A percentile compares a stretch with the other conserved stretches of the same genome.
Evolutionary conservation across 2,888 invertebrate species (phyloP).

Genomic region (Ceriagrion tenellum): DNA sequence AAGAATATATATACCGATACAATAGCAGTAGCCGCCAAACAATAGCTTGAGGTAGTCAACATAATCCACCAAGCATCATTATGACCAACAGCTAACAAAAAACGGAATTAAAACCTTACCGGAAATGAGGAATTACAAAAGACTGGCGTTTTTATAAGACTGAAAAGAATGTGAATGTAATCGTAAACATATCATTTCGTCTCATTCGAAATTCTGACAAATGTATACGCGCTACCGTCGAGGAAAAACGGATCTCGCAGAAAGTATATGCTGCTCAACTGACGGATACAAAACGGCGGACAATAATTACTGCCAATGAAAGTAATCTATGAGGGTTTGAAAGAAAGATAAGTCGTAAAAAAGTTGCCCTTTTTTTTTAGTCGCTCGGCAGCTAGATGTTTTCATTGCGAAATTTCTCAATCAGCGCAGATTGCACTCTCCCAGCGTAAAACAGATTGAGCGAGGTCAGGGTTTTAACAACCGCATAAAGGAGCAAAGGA

Average conservation of each 20-base stretch:
- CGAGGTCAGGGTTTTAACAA: neutral
- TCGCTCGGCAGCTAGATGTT: neutral
- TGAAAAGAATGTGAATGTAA: neutral
- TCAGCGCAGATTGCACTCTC: neutral
- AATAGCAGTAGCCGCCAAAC: neutral
- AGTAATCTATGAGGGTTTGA: neutral
- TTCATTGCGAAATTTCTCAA: neutral
- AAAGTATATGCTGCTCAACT: neutral
- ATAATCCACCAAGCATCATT: neutral
- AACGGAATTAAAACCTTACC: neutral
- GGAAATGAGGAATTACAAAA: neutral
- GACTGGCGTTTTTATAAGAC: neutral
- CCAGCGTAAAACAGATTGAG: neutral
- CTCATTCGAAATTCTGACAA: neutral
- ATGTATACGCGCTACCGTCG: neutral
- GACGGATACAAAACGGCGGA: neutral
- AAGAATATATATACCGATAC: neutral
- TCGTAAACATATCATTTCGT: neutral
- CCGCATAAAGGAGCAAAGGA: neutral
- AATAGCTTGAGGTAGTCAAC: neutral
- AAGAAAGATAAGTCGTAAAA: neutral
- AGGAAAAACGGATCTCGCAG: neutral
- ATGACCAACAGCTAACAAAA: neutral
- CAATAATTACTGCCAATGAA: conserved; percentile 15
- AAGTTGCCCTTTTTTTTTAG: neutral